Conservation (phyloP, 2,797 vertebrate genomes). For the Macroramphosus scolopax region DNA sequence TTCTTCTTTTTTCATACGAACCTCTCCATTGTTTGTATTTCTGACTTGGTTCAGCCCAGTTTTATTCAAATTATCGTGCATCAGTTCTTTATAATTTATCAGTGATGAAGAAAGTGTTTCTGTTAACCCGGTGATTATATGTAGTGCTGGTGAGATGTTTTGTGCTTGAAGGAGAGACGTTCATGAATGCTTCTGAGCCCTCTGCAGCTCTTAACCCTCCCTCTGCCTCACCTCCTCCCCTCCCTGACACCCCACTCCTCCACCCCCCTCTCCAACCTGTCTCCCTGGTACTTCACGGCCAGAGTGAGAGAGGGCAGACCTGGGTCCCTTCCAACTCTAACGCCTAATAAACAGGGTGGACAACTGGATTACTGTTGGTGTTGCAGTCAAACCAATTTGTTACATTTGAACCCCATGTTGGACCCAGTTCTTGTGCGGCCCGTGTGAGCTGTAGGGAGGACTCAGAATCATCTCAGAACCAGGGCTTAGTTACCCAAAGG, state of each 20-base stretch:
- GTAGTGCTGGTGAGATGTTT: conserved; percentile 21
- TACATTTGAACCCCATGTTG: conserved; percentile 3
- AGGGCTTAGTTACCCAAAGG: conserved; percentile 50
- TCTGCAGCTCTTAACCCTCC: conserved; percentile 66
- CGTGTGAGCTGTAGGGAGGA: conserved; percentile 60
- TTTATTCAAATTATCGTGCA: conserved; percentile 20
- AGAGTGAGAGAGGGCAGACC: conserved; percentile 52
- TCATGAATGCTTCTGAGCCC: conserved; percentile 53
- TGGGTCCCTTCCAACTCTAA: too few species aligned
- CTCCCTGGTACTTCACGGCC: conserved; percentile 35
- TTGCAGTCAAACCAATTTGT: neutral
- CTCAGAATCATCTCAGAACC: conserved; percentile 39
- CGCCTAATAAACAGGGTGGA: too few species aligned
- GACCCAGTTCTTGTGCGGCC: conserved; percentile 62
- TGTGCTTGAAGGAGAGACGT: conserved; percentile 37
- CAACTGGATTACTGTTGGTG: too few species aligned
- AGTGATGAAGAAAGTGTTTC: too few species aligned
- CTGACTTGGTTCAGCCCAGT: conserved; percentile 1
- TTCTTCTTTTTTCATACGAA: too few species aligned
- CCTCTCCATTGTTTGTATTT: neutral
- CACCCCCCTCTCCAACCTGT: conserved; percentile 19
- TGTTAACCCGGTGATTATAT: too few species aligned
- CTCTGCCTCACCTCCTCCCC: too few species aligned
- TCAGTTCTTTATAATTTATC: too few species aligned
- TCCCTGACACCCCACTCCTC: conserved; percentile 5